These are phyloP conservation scores for Oreohelix idahoensis DNA, from an alignment of 1,140 invertebrate genomes.

Conservation along the genomic window DNA sequence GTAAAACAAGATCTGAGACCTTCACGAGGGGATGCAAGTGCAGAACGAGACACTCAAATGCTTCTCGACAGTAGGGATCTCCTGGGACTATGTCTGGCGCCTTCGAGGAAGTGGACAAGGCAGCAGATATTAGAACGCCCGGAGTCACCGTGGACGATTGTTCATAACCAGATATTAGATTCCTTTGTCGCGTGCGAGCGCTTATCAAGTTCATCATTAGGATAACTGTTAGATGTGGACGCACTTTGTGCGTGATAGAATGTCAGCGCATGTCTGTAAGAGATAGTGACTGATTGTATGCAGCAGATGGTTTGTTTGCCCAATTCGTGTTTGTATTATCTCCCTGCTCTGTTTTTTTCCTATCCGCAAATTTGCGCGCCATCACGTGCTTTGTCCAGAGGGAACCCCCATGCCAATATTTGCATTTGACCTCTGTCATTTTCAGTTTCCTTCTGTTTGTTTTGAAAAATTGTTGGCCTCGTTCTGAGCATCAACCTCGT, in stretches of 20 bases:
- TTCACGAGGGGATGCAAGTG: background rate
- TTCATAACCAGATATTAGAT: constrained; percentile 14
- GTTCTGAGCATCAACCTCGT: background rate
- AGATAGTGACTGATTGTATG: background rate
- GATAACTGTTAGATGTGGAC: background rate
- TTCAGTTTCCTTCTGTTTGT: background rate
- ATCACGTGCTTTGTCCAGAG: background rate
- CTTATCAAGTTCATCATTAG: constrained; percentile 20
- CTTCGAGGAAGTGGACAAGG: background rate
- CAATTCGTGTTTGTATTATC: constrained; percentile 8
- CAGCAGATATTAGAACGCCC: background rate
- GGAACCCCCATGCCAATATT: background rate
- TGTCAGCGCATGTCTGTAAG: background rate
- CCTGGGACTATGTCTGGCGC: background rate
- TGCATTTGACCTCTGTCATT: constrained; percentile 14
- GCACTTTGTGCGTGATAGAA: background rate
- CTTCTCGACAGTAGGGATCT: background rate
- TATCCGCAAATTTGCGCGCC: background rate
- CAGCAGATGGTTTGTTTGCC: constrained; percentile 7
- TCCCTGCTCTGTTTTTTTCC: background rate
- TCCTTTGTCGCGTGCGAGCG: constrained; percentile 4
- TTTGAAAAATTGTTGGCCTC: background rate
- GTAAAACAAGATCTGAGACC: too few relatives aligned
- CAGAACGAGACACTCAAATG: background rate
- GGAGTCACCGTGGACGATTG: background rate